Evolutionary conservation across 2,888 invertebrate genomes (phyloP).

Genomic region (Herminia tarsipennalis): DNA sequence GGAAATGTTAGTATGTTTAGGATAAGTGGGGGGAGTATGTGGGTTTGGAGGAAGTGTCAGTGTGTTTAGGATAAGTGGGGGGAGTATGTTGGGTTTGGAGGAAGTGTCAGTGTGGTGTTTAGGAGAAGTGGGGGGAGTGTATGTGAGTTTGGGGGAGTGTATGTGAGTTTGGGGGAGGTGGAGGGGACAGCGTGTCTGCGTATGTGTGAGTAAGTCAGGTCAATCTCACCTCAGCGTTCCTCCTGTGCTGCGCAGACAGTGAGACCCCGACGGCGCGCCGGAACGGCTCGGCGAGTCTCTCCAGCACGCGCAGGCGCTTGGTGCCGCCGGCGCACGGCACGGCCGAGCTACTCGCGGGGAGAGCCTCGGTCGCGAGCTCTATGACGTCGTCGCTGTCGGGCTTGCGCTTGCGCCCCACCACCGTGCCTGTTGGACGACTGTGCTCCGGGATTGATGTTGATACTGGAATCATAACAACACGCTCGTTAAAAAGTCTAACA

Average conservation of each 20-base stretch:
- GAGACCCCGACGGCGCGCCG: constrained; percentile 34
- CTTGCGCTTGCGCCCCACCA: constrained; percentile 78
- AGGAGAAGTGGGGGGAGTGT: too few relatives aligned
- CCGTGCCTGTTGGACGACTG: constrained; percentile 69
- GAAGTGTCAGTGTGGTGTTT: too few relatives aligned
- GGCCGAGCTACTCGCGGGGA: neutral
- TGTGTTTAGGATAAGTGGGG: too few relatives aligned
- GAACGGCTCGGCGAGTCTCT: constrained; percentile 60
- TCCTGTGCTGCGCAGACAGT: constrained; percentile 35
- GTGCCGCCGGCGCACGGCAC: neutral
- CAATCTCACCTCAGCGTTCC: constrained; percentile 55
- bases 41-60: too few relatives aligned
- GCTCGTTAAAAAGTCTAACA: too few relatives aligned
- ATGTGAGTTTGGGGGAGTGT: too few relatives aligned
- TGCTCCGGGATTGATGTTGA: constrained; percentile 20
- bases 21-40: too few relatives aligned
- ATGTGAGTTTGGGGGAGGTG: too few relatives aligned
- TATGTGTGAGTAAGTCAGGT: neutral
- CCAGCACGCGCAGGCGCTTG: constrained; percentile 68
- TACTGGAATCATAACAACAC: constrained; percentile 1
- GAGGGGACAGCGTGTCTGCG: neutral
- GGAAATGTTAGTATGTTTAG: too few relatives aligned
- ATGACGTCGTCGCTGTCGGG: constrained; percentile 49
- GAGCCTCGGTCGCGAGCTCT: constrained; percentile 32
- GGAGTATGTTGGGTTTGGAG: too few relatives aligned